These are phyloP conservation scores for Sphecodes monilicornis DNA, from an alignment of 2,888 invertebrate species.

Conservation along the genomic window DNA sequence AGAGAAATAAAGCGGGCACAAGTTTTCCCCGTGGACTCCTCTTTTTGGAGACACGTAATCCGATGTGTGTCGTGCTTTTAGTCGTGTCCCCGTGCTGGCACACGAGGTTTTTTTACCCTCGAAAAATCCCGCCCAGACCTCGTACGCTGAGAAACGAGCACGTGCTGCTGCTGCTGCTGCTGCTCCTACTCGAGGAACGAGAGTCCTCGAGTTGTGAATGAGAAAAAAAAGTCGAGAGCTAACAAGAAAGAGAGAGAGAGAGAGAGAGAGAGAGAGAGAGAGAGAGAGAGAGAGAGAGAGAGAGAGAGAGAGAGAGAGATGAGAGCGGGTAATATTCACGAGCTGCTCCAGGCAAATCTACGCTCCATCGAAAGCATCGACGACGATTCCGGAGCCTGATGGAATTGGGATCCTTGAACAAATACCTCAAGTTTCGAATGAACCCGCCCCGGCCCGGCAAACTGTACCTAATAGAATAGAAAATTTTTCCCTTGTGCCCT, in stretches of 20 bases:
- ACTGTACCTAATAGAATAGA: conserved; percentile 48
- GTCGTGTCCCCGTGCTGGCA: conserved; percentile 65
- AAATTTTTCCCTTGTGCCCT: conserved; percentile 17
- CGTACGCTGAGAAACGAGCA: conserved; percentile 69
- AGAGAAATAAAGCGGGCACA: conserved; percentile 27
- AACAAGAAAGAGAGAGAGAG: background rate
- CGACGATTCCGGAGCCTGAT: conserved; percentile 56
- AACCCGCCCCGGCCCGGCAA: conserved; percentile 23
- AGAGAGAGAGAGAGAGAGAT: conserved; percentile 7
- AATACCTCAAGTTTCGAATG: conserved; percentile 51
- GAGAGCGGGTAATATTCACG: conserved; percentile 52
- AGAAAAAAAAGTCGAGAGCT: conserved; percentile 34
- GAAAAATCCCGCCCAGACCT: conserved; percentile 63
- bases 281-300: conserved; percentile 15
- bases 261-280: background rate
- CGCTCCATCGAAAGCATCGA: conserved; percentile 46
- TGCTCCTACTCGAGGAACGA: conserved; percentile 49
- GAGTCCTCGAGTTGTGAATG: conserved; percentile 61
- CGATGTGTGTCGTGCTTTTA: conserved; percentile 68
- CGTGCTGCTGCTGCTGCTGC: conserved; percentile 60
- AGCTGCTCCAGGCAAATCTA: conserved; percentile 52
- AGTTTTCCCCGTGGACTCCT: conserved; percentile 32
- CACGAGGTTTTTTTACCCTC: conserved; percentile 69
- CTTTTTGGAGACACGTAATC: conserved; percentile 64
- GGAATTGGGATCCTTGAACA: conserved; percentile 58